These are phyloP conservation scores for Xiphophorus maculatus DNA, from an alignment of 2,113 vertebrate genomes.

Conservation along the genomic window DNA sequence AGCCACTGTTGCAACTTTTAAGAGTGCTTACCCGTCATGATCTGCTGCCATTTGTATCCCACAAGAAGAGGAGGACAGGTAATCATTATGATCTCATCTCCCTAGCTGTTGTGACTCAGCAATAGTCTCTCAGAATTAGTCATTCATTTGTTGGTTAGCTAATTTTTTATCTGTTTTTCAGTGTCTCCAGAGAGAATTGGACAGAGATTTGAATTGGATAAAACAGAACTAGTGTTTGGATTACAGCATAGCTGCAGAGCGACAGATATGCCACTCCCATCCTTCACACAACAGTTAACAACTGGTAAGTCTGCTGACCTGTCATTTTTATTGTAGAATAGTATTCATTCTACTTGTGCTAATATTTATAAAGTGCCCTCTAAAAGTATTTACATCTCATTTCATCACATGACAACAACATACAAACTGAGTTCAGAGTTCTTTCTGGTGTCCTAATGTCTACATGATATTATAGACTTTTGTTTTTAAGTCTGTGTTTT, in stretches of 20 bases:
- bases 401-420: not conserved
- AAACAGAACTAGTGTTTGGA: conserved; percentile 53
- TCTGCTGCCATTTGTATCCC: conserved; percentile 85
- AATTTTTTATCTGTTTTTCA: conserved; percentile 46
- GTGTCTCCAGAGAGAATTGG: conserved; percentile 86
- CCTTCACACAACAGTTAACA: conserved; percentile 77
- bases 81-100: conserved; percentile 26
- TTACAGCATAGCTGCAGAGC: conserved; percentile 66
- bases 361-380: not conserved
- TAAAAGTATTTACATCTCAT: not conserved
- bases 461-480: not conserved
- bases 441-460: too few species aligned
- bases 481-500: not conserved
- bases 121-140: not conserved
- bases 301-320: conserved; percentile 69
- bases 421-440: too few species aligned
- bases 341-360: not conserved
- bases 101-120: not conserved
- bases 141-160: not conserved
- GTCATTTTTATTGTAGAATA: not conserved
- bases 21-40: conserved; percentile 89
- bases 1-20: conserved; percentile 85
- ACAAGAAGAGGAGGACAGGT: conserved; percentile 87
- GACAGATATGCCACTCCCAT: conserved; percentile 62
- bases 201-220: conserved; percentile 59